Conservation (phyloP, 2,888 invertebrate genomes). For the Ellobium chinense region DNA sequence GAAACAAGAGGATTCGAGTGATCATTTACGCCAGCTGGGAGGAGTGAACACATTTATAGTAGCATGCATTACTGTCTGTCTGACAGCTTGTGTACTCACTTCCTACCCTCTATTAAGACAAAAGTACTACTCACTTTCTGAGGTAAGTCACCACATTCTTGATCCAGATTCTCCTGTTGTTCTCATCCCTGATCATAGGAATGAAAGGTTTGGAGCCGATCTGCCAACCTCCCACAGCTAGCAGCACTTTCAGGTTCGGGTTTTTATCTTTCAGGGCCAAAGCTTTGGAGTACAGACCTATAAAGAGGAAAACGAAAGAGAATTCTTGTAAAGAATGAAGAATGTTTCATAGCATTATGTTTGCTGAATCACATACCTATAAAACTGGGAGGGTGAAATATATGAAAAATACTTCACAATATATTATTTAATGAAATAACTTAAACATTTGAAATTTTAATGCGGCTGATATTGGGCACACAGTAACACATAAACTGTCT, state of each 20-base stretch:
- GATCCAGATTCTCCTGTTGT: slow-evolving; percentile 52
- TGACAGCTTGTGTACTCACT: background rate
- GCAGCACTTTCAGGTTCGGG: slow-evolving; percentile 60
- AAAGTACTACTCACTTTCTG: slow-evolving; percentile 47
- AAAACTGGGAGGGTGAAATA: no score
- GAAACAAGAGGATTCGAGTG: no score
- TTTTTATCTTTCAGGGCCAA: slow-evolving; percentile 46
- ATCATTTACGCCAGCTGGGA: background rate
- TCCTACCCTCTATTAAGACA: background rate
- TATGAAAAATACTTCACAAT: no score
- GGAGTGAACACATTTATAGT: background rate
- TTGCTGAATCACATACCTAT: no score
- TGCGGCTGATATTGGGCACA: no score
- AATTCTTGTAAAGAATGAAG: no score
- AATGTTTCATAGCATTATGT: no score
- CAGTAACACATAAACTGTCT: no score
- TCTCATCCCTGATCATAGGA: slow-evolving; percentile 60
- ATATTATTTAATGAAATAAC: no score
- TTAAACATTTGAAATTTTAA: no score
- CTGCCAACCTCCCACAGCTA: slow-evolving; percentile 73
- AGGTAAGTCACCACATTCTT: slow-evolving; percentile 59
- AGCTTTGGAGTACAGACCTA: slow-evolving; percentile 48
- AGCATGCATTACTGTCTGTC: background rate
- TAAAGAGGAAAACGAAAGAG: no score
- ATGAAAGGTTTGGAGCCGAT: slow-evolving; percentile 73